Base-by-base conservation (phyloP, 2,797 vertebrate genomes). In the Platalea minor region DNA sequence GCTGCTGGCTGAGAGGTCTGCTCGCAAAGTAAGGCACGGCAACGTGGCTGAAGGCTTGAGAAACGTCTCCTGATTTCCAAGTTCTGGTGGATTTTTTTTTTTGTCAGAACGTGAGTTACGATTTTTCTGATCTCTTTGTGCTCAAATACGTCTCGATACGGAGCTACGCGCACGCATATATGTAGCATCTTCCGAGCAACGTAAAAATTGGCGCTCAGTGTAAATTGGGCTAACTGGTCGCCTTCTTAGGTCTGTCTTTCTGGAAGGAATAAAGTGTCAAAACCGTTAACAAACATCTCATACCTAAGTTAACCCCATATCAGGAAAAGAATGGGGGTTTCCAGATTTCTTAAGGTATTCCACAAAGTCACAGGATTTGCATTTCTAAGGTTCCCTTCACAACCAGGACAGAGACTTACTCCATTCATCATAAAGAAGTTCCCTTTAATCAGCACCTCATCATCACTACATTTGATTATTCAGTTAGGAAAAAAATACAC, bases 201-300 rank as follows among this genome's bases (percentile, higher is more conserved):
- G 2, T 53, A 39, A 59, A 56, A 60, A 67, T 3, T 31, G 17
- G 26, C 0, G 2, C 17, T 48, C 2, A 1, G 4, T 23, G 18
- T 31, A 54, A 78, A 37, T 46, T 21, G 20, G 8, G 54, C n/a
- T 37, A 10, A 37, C 37, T 24, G 5, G 20, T 60, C 74, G 6
- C 41, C 16, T 23, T 77, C 35, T 41, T 37, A 11, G 7, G 37
- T 7, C 15, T 48, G 37, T 7, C n/a, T 61, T 61, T 76, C 56
- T 46, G 64, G 68, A 53, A 35, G 25, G 13, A 80, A n/a, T 51
- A 10, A 82, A 68, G 39, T 31, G 46, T 53, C 20, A 43, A 39
- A 69, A 61, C 65, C 1, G 0, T 43, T 37, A 76, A 35, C n/a
- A 35, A 21, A 15, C 29, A 16, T 35, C 23, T 65, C 14, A 10